Evolutionary conservation across 2,888 invertebrate genomes (phyloP).

Genomic region (Celastrina argiolus): DNA sequence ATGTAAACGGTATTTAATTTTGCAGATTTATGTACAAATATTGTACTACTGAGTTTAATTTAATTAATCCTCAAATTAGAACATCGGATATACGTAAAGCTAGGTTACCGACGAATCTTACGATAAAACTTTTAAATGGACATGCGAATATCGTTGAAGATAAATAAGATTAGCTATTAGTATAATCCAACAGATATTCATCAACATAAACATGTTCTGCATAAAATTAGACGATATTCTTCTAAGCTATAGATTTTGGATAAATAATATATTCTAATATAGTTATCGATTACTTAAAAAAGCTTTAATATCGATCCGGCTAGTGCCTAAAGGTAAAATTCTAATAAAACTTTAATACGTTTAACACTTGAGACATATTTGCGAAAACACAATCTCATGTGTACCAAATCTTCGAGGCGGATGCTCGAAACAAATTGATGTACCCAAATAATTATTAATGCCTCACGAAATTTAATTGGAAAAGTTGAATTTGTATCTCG

Average conservation of each 20-base stretch:
- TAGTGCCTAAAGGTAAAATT: too few relatives aligned
- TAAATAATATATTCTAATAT: too few relatives aligned
- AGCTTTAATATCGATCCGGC: too few relatives aligned
- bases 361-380: slow-evolving; percentile 32
- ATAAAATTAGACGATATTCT: too few relatives aligned
- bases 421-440: slow-evolving; percentile 77
- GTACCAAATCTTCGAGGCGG: slow-evolving; percentile 48
- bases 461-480: slow-evolving; percentile 80
- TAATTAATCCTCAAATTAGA: slow-evolving; percentile 75
- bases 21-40: slow-evolving; percentile 78
- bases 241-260: too few relatives aligned
- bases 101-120: slow-evolving; percentile 47
- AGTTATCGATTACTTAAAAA: too few relatives aligned
- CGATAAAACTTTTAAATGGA: too few relatives aligned
- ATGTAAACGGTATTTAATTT: slow-evolving; percentile 76
- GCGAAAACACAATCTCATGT: slow-evolving; percentile 33
- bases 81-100: slow-evolving; percentile 43
- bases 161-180: too few relatives aligned
- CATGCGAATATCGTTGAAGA: too few relatives aligned
- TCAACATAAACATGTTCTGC: too few relatives aligned
- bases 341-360: too few relatives aligned
- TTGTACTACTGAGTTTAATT: slow-evolving; percentile 79
- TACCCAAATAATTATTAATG: slow-evolving; percentile 80
- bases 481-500: slow-evolving; percentile 79
- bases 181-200: too few relatives aligned